Base-by-base conservation (phyloP, 2,113 vertebrate species). In the Pogona vitticeps region DNA sequence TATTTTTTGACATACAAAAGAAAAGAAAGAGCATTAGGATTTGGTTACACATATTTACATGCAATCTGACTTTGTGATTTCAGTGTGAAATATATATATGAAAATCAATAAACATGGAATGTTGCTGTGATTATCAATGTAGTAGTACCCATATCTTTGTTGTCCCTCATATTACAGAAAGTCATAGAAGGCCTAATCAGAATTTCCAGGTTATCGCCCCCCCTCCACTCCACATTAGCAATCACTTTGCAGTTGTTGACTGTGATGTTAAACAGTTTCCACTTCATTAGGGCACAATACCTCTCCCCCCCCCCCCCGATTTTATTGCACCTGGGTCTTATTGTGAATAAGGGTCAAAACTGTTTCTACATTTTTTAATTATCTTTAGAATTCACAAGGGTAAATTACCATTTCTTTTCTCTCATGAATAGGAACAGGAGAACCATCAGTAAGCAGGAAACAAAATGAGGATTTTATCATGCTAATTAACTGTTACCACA, bases 401-500 rank as follows among this genome's bases (percentile, higher is more conserved):
- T 91, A 80, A 89, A 36, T 79, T 91, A 67, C 1, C 40, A 15
- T 72, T 91, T 93, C 73, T 78, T 26, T 90, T 94, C 90, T 68
- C 65, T 85, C 12, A 8, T 84, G 59, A 82, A 67, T 87, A 70
- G 61, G 38, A 71, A 89, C 20, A 71, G 83, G 10, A 40, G 46
- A 82, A 83, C 80, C 52, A 85, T 72, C 67, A 84, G 59, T 42
- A 95, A 82, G 33, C 76, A 85, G 91, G 77, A 88, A 91, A 91
- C 21, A 84, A 88, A 89, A 73, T 79, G 83, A 73, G 14, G 23
- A 91, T 38, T 6, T 85, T 91, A 13, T 90, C 56, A 70, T 56
- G 42, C 5, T 91, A 88, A 87, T 90, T 90, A 71, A 40, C 28
- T 81, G 17, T 86, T 91, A 78, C 68, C 61, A n/a, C 40, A 84